Base-by-base conservation (phyloP, 2,888 invertebrate species). In the Caenorhabditis wallacei region DNA sequence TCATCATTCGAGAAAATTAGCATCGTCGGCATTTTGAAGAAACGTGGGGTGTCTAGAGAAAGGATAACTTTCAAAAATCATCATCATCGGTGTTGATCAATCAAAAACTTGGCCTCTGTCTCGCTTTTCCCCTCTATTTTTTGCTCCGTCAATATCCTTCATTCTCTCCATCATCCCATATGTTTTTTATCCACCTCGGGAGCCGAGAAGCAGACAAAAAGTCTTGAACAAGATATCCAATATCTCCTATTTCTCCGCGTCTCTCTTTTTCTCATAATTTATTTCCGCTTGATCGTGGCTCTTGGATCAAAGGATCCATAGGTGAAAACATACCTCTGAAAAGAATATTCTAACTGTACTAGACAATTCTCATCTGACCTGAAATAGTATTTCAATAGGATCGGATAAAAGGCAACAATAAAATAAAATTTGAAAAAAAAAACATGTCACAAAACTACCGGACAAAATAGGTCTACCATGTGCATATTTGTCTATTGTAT, bases 391-490 rank as follows among this genome's bases (percentile, higher is more conserved):
- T 22, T 22, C 24, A 10, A 26, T 10, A 22, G 20, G 11, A 20
- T 35, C 13, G 7, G 59, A 40, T 16, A 57, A 16, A 59, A 35
- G 18, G 1, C 16, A 56, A 57, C 3, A 37, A 35, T 26, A 20
- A 61, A 16, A 2, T 10, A 13, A 10, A 40, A 16, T 2, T 2
- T 2, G n/a, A 30, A 57, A 37, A 30, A 43, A 43, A 53, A 53
- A 20, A 51, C n/a, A 35, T 40, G 48, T 48, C n/a, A 24, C 18
- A 46, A 26, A 35, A 59, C 54, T 56, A 66, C 57, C 26, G 8
- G 59, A 71, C 53, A 75, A 81, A 81, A 66, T 74, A 81, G 81
- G 81, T 81, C 81, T 81, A 81, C 81, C 81, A 81, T 81, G 81
- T 81, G 81, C 74, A 75, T 81, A 81, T 81, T 81, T 79, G 79